Base-by-base conservation (phyloP, 2,113 vertebrate genomes). In the Apodemus sylvaticus region DNA sequence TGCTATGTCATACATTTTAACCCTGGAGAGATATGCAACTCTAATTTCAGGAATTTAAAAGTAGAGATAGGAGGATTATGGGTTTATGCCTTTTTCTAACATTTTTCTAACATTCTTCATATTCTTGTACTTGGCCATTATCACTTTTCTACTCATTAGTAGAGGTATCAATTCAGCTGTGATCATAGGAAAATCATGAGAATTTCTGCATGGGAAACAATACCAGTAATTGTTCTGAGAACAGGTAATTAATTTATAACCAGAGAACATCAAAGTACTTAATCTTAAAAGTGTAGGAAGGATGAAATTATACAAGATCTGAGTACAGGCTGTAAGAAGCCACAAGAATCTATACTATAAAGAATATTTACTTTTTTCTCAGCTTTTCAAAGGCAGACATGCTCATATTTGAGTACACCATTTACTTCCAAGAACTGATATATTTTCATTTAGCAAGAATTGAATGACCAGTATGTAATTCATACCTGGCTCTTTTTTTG, bases 381-480 rank as follows among this genome's bases (percentile, higher is more conserved):
- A 78, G 45, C 8, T 62, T 51, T 58, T 20, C 68, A 55, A 81
- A 66, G 79, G 45, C 9, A 60, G 22, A 45, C 62, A 66, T 31
- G 58, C 1, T 36, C 11, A 58, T 26, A 36, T 64, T 62, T 92
- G n/a, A 70, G 34, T 39, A 36, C 7, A 93, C 92, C 55, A 68
- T 96, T 94, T 94, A 93, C 60, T 97, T 98, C 90, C 95, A 98
- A 98, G 58, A 87, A 92, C 86, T 97, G 91, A 96, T 98, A 98
- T 77, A 96, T 97, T 97, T 90, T 83, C 94, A 97, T 95, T 96
- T 97, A 93, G 81, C 93, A 95, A 98, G 13, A 98, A 97, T 55
- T 77, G 97, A 98, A 97, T 98, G 97, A 94, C 97, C 96, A 95
- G 94, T 95, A 93, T 94, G 95, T 97, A 98, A 98, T 98, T 98